Percentiles rank a stretch among this genome's conserved stretches.
phyloP scores from a whole-genome alignment of 1,140 invertebrate species.

The Chymomyza costata region DNA sequence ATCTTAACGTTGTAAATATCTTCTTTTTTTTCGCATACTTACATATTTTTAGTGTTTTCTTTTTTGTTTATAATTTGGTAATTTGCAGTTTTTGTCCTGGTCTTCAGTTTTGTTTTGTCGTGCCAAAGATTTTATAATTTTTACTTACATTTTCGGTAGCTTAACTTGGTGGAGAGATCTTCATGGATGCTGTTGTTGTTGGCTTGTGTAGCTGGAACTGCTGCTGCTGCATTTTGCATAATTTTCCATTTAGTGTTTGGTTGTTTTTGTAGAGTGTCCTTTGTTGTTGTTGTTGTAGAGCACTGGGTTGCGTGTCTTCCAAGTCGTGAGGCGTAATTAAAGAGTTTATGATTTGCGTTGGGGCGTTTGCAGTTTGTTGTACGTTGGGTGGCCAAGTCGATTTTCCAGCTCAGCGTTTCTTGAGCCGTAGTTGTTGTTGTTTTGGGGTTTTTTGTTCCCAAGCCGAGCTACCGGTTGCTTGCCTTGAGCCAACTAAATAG shows the following conservation, averaged over 20 bases:
- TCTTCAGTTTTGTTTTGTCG: constrained; percentile 18
- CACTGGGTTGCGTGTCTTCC: background rate
- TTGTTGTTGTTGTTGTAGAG: constrained; percentile 46
- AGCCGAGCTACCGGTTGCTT: constrained; percentile 44
- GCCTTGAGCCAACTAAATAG: constrained; percentile 38
- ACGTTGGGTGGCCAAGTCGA: constrained; percentile 57
- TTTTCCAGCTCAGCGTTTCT: constrained; percentile 57
- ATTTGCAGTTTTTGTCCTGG: constrained; percentile 64
- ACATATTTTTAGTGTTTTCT: too few relatives aligned
- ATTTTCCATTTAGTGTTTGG: constrained; percentile 54
- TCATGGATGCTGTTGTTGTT: constrained; percentile 16
- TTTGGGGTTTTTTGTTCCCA: constrained; percentile 41
- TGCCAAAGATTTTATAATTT: constrained; percentile 72
- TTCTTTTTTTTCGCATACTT: too few relatives aligned
- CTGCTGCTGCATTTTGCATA: constrained; percentile 62
- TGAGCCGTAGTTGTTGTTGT: too few relatives aligned
- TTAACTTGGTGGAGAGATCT: too few relatives aligned
- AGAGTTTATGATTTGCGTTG: constrained; percentile 68
- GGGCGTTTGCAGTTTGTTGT: constrained; percentile 23
- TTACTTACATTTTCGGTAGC: constrained; percentile 63
- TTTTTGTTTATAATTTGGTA: constrained; percentile 67
- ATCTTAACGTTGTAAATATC: too few relatives aligned
- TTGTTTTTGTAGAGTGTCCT: constrained; percentile 17
- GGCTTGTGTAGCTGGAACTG: constrained; percentile 14
- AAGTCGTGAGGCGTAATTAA: constrained; percentile 70